Evolutionary conservation across 1,140 invertebrate species (phyloP).

Genomic region (Zophobas atratus): DNA sequence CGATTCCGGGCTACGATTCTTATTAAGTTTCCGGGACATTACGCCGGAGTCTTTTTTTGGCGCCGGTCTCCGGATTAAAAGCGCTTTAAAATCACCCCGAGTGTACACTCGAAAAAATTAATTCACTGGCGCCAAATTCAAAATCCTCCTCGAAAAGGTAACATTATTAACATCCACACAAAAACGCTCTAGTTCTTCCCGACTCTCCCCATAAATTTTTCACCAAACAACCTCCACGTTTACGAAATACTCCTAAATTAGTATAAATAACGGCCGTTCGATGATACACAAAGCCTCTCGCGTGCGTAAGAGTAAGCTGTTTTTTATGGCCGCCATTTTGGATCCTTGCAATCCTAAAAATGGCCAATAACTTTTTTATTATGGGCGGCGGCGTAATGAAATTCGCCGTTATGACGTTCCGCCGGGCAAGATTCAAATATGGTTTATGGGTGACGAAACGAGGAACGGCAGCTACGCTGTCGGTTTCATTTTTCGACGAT

Average conservation of each 20-base stretch:
- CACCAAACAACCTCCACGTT: not conserved
- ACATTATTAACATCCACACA: too few relatives aligned
- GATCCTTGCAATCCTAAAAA: constrained; percentile 38
- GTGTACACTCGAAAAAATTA: too few relatives aligned
- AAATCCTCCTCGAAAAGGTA: too few relatives aligned
- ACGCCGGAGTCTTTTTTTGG: too few relatives aligned
- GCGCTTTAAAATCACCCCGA: too few relatives aligned
- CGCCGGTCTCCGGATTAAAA: too few relatives aligned
- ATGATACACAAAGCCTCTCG: constrained; percentile 9
- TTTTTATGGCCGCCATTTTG: constrained; percentile 30
- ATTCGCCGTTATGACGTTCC: constrained; percentile 10
- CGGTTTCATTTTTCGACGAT: too few relatives aligned
- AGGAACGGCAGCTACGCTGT: not conserved
- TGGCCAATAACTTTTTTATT: constrained; percentile 43
- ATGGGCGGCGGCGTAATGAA: constrained; percentile 14
- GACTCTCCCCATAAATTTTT: constrained; percentile 2
- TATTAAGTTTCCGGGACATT: too few relatives aligned
- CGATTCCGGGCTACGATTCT: too few relatives aligned
- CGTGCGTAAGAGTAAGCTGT: constrained; percentile 30
- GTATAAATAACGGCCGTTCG: constrained; percentile 13
- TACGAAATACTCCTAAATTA: not conserved
- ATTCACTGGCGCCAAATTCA: too few relatives aligned
- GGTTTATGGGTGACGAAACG: constrained; percentile 13
- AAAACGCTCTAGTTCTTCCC: not conserved
- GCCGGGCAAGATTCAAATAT: constrained; percentile 25